Base-by-base conservation (phyloP, 2,888 invertebrate genomes). In the Meloe dianella region DNA sequence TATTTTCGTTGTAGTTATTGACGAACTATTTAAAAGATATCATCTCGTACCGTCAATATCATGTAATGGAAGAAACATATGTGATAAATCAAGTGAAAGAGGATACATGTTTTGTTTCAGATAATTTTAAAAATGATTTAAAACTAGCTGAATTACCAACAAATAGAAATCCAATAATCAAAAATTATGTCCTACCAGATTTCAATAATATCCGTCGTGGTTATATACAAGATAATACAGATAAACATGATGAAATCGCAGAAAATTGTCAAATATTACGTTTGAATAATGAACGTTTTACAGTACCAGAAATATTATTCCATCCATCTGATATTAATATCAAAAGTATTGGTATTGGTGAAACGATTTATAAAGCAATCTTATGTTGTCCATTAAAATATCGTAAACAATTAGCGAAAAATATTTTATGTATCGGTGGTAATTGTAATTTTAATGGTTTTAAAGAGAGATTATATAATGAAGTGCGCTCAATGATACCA, bases 21-120 rank as follows among this genome's bases (percentile, higher is more conserved):
- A 99, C 98, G 0, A 99, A 99, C 86, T 96, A 98, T 84, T 85
- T 99, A 57, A 99, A 99, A 83, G 99, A 99, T 84, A 90, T 98
- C 17, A 91, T 98, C 73, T 98, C 98, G 0, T 99, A 99, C 83
- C 88, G 94, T 54, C 98, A 98, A 80, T 84, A 98, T 57, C 96
- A 99, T 86, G 97, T 99, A 0, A 96, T 98, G 96, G 98, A 98
- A 81, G 99, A 99, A 84, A 97, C 97, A 0, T 97, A 94, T 84
- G 97, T 99, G 0, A 96, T 99, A 58, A 99, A 99, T 84, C 98
- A 99, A 85, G 94, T 93, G 0, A 99, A 99, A 83, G 99, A 99
- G 84, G 98, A 99, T 81, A 90, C 94, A 0, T 98, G 98, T 81
- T 99, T 91, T 85, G 96, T 98, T 0, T 92, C 97, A 0, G 86